phyloP scores from a whole-genome alignment of 2,113 vertebrate species.

The Conger conger region DNA sequence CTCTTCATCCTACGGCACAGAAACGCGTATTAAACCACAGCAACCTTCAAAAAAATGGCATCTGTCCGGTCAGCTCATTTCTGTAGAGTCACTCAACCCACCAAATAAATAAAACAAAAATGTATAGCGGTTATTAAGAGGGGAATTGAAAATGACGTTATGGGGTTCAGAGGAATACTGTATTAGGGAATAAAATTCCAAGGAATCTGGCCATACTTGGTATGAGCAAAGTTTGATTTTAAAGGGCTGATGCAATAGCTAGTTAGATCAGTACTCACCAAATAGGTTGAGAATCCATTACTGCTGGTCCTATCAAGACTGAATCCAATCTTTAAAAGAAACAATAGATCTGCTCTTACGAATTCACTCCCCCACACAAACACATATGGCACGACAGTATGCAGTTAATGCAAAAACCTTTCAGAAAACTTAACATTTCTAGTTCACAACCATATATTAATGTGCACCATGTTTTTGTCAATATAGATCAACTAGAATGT shows the following conservation, averaged over 20 bases:
- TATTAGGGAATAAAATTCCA: not conserved
- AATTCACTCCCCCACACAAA: not conserved
- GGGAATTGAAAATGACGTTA: not conserved
- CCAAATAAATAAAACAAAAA: not conserved
- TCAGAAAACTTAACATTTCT: too few relatives aligned
- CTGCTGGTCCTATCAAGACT: slow-evolving; percentile 80
- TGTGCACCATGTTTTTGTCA: too few relatives aligned
- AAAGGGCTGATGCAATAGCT: not conserved
- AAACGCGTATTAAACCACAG: not conserved
- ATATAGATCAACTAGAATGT: too few relatives aligned
- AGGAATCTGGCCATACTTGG: not conserved
- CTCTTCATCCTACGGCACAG: slow-evolving; percentile 73
- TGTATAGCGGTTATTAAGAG: not conserved
- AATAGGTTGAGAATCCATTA: slow-evolving; percentile 80
- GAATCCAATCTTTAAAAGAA: slow-evolving; percentile 73
- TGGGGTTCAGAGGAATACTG: not conserved
- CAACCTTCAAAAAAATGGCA: not conserved
- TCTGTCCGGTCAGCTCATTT: too few relatives aligned
- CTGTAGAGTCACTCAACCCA: not conserved
- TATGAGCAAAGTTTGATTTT: not conserved
- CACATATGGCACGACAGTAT: not conserved
- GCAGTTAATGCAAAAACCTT: too few relatives aligned
- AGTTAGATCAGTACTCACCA: slow-evolving; percentile 65
- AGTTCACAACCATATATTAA: too few relatives aligned
- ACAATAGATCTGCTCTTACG: not conserved